Evolutionary conservation across 2,888 invertebrate genomes (phyloP).

Genomic region (Amorpha juglandis): DNA sequence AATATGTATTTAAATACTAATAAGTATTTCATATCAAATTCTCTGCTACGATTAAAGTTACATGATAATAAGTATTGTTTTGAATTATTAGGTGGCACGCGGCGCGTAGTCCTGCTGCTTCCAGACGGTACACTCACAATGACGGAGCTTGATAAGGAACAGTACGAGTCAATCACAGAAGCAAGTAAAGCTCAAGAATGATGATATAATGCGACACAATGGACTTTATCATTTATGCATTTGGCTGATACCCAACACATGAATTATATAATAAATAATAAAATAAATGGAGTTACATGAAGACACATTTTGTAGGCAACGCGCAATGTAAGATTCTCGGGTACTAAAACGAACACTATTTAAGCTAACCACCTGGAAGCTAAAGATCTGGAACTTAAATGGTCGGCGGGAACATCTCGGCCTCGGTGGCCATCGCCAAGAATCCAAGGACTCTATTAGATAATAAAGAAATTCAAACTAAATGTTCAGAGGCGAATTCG

Average conservation of each 20-base stretch:
- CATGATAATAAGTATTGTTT: background rate
- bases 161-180: slow-evolving; percentile 88
- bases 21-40: too few relatives aligned
- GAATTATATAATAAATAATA: background rate
- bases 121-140: slow-evolving; percentile 94
- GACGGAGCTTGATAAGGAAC: slow-evolving; percentile 94
- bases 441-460: background rate
- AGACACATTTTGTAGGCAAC: background rate
- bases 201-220: slow-evolving; percentile 30
- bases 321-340: background rate
- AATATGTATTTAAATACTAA: too few relatives aligned
- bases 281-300: background rate
- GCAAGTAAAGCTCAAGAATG: slow-evolving; percentile 84
- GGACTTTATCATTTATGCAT: too few relatives aligned
- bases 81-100: slow-evolving; percentile 87
- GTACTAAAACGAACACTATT: too few relatives aligned
- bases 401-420: too few relatives aligned
- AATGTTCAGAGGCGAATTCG: background rate
- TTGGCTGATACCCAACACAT: background rate
- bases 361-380: too few relatives aligned
- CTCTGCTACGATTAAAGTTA: too few relatives aligned
- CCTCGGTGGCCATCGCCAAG: too few relatives aligned
- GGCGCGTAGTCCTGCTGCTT: slow-evolving; percentile 91
- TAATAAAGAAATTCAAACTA: background rate
- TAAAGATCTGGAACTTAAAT: too few relatives aligned